Conservation (phyloP, 2,888 invertebrate genomes). For the Agonopterix subpropinquella region DNA sequence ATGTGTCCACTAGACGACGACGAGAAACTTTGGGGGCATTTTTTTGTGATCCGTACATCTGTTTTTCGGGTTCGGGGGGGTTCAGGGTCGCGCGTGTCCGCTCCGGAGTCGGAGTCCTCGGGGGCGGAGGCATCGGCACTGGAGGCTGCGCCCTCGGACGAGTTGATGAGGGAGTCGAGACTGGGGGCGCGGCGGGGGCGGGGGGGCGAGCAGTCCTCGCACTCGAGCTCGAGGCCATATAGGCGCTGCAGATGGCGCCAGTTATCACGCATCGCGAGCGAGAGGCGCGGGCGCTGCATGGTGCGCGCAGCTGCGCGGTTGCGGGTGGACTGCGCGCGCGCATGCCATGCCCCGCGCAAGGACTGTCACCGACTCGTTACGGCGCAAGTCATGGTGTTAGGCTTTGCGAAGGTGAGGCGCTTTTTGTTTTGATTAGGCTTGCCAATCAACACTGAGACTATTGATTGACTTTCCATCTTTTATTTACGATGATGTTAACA, state of each 20-base stretch:
- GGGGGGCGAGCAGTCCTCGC: conserved; percentile 45
- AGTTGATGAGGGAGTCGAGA: conserved; percentile 81
- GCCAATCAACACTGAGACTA: background rate
- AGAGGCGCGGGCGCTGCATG: conserved; percentile 71
- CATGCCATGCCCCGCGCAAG: conserved; percentile 10
- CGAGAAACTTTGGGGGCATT: conserved; percentile 66
- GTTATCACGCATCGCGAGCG: conserved; percentile 74
- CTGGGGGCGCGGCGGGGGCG: conserved; percentile 71
- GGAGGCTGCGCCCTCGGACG: conserved; percentile 78
- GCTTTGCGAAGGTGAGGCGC: too few species aligned
- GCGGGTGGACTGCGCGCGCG: conserved; percentile 42
- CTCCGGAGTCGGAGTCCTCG: conserved; percentile 80
- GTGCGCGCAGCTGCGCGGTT: conserved; percentile 67
- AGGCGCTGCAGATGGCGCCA: conserved; percentile 69
- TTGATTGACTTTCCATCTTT: too few species aligned
- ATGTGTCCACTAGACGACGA: conserved; percentile 80
- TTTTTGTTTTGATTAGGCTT: too few species aligned
- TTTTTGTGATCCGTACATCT: conserved; percentile 44
- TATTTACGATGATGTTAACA: too few species aligned
- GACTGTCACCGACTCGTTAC: background rate
- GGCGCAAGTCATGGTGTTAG: too few species aligned
- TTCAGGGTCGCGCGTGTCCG: conserved; percentile 75
- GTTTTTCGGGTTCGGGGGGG: conserved; percentile 34
- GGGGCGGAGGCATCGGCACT: conserved; percentile 78
- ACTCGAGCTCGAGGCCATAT: conserved; percentile 63